Conservation (phyloP, 2,888 invertebrate genomes). For the Netelia fuscicornis region DNA sequence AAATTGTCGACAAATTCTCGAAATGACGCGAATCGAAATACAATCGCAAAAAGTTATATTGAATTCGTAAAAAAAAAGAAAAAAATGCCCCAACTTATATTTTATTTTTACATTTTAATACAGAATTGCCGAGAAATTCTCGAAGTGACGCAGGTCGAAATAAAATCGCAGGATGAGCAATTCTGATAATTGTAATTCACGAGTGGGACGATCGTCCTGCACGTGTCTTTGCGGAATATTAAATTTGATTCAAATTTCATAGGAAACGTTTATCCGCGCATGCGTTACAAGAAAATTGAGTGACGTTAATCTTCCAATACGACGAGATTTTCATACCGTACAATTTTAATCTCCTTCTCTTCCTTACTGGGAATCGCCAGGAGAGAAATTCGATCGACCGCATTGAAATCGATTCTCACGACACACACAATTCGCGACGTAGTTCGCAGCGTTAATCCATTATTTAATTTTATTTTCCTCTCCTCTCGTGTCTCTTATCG, state of each 20-base stretch:
- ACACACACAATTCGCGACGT: not conserved
- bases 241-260: not conserved
- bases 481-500: not conserved
- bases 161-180: not conserved
- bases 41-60: no score
- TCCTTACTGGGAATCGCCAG: conserved; percentile 16
- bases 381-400: conserved; percentile 38
- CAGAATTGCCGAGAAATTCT: not conserved
- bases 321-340: not conserved
- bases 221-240: no score
- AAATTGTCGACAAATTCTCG: no score
- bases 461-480: not conserved
- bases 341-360: conserved; percentile 28
- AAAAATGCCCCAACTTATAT: no score
- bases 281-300: conserved; percentile 25
- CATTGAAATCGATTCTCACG: not conserved
- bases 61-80: no score
- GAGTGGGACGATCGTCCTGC: no score
- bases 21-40: no score
- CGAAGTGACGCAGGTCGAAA: not conserved
- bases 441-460: conserved; percentile 28
- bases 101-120: no score
- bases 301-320: conserved; percentile 24
- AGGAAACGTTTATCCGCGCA: not conserved
- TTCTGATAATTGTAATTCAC: no score